phyloP scores from a whole-genome alignment of 2,113 vertebrate genomes.

The Corythaixoides concolor region DNA sequence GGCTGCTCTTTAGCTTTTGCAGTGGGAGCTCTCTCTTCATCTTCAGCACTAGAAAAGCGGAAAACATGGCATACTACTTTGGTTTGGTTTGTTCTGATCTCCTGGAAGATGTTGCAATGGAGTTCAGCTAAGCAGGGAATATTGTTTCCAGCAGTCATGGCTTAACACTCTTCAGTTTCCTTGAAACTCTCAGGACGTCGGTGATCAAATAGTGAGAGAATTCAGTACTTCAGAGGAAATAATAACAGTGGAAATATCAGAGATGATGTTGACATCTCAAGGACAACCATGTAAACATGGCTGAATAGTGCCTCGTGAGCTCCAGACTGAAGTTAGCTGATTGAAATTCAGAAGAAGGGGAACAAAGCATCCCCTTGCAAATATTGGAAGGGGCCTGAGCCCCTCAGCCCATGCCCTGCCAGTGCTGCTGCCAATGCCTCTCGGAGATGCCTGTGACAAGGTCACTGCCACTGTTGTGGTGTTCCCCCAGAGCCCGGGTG shows the following conservation, averaged over 20 bases:
- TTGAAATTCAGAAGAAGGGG: background rate
- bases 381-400: background rate
- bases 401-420: background rate
- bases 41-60: background rate
- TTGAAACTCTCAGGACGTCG: background rate
- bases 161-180: background rate
- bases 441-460: background rate
- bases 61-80: background rate
- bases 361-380: background rate
- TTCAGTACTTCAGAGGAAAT: background rate
- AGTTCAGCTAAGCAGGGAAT: background rate
- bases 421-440: background rate
- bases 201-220: background rate
- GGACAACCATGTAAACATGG: background rate
- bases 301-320: rapidly evolving
- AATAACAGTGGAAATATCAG: background rate
- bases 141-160: background rate
- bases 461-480: rapidly evolving
- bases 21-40: background rate
- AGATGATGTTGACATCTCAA: background rate
- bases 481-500: background rate
- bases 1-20: background rate
- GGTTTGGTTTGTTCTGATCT: background rate
- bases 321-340: background rate
- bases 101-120: background rate